Base-by-base conservation (phyloP, 2,113 vertebrate genomes). In the Corythornis cristatus region DNA sequence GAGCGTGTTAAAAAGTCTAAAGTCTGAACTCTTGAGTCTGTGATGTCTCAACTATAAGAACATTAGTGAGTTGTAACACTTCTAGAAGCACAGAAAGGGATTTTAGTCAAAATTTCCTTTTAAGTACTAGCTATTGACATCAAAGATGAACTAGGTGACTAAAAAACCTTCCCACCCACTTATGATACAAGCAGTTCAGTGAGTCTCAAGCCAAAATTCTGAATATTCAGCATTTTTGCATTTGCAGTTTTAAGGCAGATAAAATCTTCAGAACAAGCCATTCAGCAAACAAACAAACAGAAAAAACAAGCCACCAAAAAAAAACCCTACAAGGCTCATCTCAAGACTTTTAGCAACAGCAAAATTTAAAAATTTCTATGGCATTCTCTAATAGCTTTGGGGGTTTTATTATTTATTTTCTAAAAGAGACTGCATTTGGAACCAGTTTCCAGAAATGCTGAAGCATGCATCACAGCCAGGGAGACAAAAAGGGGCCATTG, bases 201-300 rank as follows among this genome's bases (percentile, higher is more conserved):
- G 12, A 93, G 26, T 53, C 42, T 75, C 29, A 79, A 75, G 50
- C 15, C 54, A 82, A 72, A 65, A 62, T 58, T 76, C 31, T 66
- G 12, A 71, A 76, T 53, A 75, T 31, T 90, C 54, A 73, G 22
- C 42, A 66, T 74, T 92, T 96, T 65, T 79, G 50, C 57, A 81
- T 78, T 86, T 65, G 45, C 42, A 78, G 22, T 72, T 86, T 92
- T 96, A 95, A 94, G 90, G 90, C 92, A 95, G 90, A 92, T 90
- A 83, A 29, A 11, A 71, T 45, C 46, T 56, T 91, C 68, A 57
- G 40, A 81, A 50, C 43, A 86, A 78, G 26, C 66, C 35, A 33
- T 45, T 91, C 35, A 75, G 8, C 33, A n/a, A 43, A 80, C 9
- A 46, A 20, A 16, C 21, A 53, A 40, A 46, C 16, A 10, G 16